Base-by-base conservation (phyloP, 2,797 vertebrate species). In the Gymnothorax javanicus region DNA sequence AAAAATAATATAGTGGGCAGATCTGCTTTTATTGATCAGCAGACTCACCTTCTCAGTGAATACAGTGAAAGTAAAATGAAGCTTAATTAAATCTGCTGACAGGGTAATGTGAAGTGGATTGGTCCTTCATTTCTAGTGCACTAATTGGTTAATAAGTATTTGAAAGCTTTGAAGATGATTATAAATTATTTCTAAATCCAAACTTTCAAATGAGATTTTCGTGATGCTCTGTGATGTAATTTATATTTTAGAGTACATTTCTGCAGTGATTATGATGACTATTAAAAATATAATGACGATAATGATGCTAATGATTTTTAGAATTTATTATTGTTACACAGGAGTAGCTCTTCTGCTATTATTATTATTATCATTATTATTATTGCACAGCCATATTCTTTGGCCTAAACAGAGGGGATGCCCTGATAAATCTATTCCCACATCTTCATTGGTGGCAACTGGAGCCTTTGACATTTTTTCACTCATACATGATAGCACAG, bases 381-480 rank as follows among this genome's bases (percentile, higher is more conserved):
- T 75, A 50, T 50, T 75, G 73, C 12, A 17, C 13, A 75, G 7
- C 73, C 27, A 33, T 96, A 95, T 97, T 95, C 67, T 25, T 7
- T 93, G 95, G 96, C 95, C 93, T 95, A 94, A 96, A 95, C 96
- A 96, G 96, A 95, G 95, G 96, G 82, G 95, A 97, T 97, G 97
- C 97, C 96, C 97, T 98, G 97, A 98, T 97, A 98, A 97, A 60
- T 94, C 91, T 93, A 96, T 97, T 94, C 96, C 96, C 89, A 85
- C n/a, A 95, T 95, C 95, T 97, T 96, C 96, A 97, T 97, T 97
- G 97, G 96, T 96, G 95, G 95, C 7, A 27, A 83, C 54, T 27
- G 67, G 86, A 94, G 94, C 94, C 96, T 98, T 98, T 98, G 96
- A 98, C 98, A 98, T 96, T 95, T 88, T 95, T 97, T 95, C 95